Evolutionary conservation across 2,888 invertebrate genomes (phyloP).

Genomic region (Cephus runcator): DNA sequence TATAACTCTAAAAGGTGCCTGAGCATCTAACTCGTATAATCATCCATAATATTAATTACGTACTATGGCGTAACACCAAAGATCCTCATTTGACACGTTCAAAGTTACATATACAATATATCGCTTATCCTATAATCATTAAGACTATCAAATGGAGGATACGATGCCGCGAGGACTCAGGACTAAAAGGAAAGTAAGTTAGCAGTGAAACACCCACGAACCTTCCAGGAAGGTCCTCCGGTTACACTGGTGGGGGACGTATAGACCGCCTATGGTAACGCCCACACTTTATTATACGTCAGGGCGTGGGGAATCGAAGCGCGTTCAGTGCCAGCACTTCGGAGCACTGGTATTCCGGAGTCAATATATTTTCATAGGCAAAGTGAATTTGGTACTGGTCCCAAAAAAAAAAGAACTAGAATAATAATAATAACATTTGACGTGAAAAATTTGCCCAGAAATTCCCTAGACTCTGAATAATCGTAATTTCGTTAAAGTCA

Average conservation of each 20-base stretch:
- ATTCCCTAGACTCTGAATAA: neutral
- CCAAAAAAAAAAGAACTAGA: too few species aligned
- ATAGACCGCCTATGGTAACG: conserved; percentile 46
- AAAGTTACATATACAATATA: neutral
- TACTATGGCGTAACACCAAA: neutral
- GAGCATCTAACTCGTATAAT: neutral
- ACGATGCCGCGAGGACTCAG: neutral
- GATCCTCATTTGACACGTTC: neutral
- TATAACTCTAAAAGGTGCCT: neutral
- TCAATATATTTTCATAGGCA: neutral
- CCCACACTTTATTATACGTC: conserved; percentile 38
- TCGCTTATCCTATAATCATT: neutral
- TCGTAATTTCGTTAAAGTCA: neutral
- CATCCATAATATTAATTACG: neutral
- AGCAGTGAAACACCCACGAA: conserved; percentile 33
- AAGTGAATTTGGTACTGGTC: too few species aligned
- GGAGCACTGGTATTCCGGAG: neutral
- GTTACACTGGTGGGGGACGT: conserved; percentile 37
- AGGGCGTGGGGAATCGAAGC: conserved; percentile 16
- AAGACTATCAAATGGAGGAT: neutral
- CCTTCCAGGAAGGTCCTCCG: conserved; percentile 2
- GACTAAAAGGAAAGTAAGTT: neutral
- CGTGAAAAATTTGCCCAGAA: too few species aligned
- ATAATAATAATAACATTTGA: too few species aligned
- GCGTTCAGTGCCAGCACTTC: neutral